Percentiles rank a stretch among this genome's conserved stretches.
Conservation (phyloP, 2,888 invertebrate species). For the Ischnura elegans region DNA sequence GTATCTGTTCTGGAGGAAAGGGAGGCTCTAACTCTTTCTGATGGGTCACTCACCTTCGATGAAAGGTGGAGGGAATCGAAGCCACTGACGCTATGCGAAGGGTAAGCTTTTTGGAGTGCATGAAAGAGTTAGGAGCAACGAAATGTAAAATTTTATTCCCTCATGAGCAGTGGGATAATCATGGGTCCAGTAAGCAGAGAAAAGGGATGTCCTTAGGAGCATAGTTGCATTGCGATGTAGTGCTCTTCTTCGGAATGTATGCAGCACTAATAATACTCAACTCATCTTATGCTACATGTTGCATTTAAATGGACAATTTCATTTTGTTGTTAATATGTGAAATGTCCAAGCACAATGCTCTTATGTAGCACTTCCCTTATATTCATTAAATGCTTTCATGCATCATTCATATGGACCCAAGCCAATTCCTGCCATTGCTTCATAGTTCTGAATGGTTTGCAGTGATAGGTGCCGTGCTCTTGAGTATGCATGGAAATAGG, state of each 20-base stretch:
- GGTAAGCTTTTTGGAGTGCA: not conserved
- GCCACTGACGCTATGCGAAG: conserved; percentile 61
- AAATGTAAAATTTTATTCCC: conserved; percentile 3
- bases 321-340: not conserved
- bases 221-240: not conserved
- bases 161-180: not conserved
- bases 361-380: not conserved
- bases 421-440: conserved; percentile 27
- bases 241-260: not conserved
- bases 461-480: not conserved
- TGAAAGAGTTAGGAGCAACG: conserved; percentile 57
- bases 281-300: not conserved
- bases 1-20: not conserved
- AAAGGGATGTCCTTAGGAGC: not conserved
- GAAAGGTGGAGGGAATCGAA: conserved; percentile 53
- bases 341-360: not conserved
- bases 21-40: conserved; percentile 55
- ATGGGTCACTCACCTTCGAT: conserved; percentile 58
- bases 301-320: not conserved
- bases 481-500: not conserved
- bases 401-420: not conserved
- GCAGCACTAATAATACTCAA: not conserved
- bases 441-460: not conserved
- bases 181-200: conserved; percentile 33
- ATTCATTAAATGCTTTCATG: not conserved